Conservation (phyloP, 2,113 vertebrate species). For the Mesocricetus auratus region DNA sequence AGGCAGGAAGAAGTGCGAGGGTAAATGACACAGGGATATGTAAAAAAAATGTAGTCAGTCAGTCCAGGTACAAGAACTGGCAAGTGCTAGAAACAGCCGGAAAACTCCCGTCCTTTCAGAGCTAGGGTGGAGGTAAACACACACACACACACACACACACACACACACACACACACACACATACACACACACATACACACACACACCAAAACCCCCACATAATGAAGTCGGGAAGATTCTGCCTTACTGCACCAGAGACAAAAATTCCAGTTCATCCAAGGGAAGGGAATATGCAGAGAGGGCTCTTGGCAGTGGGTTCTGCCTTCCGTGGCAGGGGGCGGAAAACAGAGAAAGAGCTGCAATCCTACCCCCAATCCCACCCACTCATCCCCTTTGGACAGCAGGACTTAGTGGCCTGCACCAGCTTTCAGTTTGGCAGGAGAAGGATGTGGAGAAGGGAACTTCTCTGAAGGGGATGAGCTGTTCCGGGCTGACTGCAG, state of each 20-base stretch:
- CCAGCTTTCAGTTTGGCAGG: slow-evolving; percentile 88
- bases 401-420: slow-evolving; percentile 81
- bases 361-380: not conserved
- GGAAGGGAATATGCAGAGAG: slow-evolving; percentile 45
- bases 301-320: slow-evolving; percentile 70
- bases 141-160: too few species aligned
- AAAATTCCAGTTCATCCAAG: slow-evolving; percentile 56
- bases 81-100: slow-evolving; percentile 82
- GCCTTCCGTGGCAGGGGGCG: slow-evolving; percentile 55
- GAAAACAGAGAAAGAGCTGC: slow-evolving; percentile 30
- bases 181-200: too few species aligned
- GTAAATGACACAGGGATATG: slow-evolving; percentile 88
- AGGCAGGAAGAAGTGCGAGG: slow-evolving; percentile 40
- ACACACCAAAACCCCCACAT: too few species aligned
- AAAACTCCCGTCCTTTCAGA: slow-evolving; percentile 75
- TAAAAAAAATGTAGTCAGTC: slow-evolving; percentile 54
- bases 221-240: slow-evolving; percentile 53
- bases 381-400: not conserved
- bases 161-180: too few species aligned
- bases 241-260: slow-evolving; percentile 68
- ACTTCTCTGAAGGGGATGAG: slow-evolving; percentile 89
- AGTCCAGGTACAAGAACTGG: slow-evolving; percentile 85
- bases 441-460: slow-evolving; percentile 90
- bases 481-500: slow-evolving; percentile 93
- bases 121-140: slow-evolving; percentile 73